Base-by-base conservation (phyloP, 2,888 invertebrate genomes). In the Amphimallon solstitiale region DNA sequence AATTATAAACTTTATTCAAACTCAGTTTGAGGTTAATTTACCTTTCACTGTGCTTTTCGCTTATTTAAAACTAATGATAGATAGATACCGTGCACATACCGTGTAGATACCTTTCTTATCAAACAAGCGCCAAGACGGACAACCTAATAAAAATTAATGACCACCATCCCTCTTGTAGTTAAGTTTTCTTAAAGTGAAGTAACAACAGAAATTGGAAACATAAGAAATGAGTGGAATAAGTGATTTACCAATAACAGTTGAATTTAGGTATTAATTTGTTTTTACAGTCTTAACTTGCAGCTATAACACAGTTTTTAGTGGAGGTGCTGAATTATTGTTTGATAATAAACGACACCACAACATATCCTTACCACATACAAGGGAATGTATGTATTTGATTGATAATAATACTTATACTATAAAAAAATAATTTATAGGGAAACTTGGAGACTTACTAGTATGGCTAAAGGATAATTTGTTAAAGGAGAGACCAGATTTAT, bases 281-380 rank as follows among this genome's bases (percentile, higher is more conserved):
- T 45, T 10, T 46, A 46, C 1, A 46, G 10, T 21, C 21, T 38
- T 43, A 38, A 38, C 34, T 63, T 45, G 2, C 9, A 9, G 1
- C 9, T 29, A 7, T 5, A 3, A 1, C 9, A 29, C 9, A 29
- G 1, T 29, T 19, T 89, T 81, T 75, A 93, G 94, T 43, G 97
- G 97, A 10, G 97, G 97, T 1, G 95, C 95, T 0, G 97, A 97
- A 79, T 80, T 95, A n/a, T 82, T 97, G 0, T 94, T 97, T 80
- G 91, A 91, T 70, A 94, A 93, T 75, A 86, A 90, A 59, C 95
- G 95, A 78, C 87, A 86, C 61, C 88, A 91, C 52, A 84, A 90
- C 65, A 80, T 95, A 0, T 81, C 84, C 21, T 81, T 94, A 71
- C 91, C 92, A 65, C 81, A 84, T 0, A 79, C 83, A 15, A 85